Evolutionary conservation across 2,113 vertebrate species (phyloP), one percentile per base, ranked within the genome.

Genomic region (Otis tarda): DNA sequence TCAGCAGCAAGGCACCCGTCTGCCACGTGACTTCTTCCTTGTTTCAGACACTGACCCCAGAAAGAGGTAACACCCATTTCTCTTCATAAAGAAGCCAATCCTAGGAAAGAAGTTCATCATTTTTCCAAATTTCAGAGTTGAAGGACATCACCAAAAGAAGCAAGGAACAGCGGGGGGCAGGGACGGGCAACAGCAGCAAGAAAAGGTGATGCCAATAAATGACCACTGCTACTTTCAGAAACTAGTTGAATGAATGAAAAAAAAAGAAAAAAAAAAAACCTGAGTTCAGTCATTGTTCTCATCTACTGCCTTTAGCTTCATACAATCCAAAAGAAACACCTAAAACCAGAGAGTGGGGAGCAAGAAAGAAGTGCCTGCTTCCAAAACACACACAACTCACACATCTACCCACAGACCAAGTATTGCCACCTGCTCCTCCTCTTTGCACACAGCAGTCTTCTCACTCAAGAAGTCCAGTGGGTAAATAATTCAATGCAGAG

Each of bases 221-320:
- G 15, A 69, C 7, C 64, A 23, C 76, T 97, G 83, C 64, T 53
- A 18, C 60, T 97, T 97, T 87, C 91, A 97, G 93, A 97, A 97
- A 93, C 16, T 69, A 53, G 5, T 7, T 52, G 8, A 67, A 78
- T 21, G 5, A 79, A 78, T 10, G 30, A 10, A 68, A 73, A 33
- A 14, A 31, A 12, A 17, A 30, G 69, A n/a, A 68, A 61, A 37
- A 79, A 25, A 4, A 17, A 28, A 8, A 56, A 33, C 3, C 19
- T 14, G 28, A 37, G 28, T 74, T 88, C 7, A 50, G 14, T 52
- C 25, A n/a, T 16, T 81, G 7, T 37, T 83, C 78, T 68, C 6
- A 85, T 65, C 41, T 80, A 41, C 18, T 68, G 45, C 18, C 30
- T 82, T 84, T 49, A 52, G 33, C 27, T 52, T 59, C 55, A 61